Conservation (phyloP, 1,140 invertebrate species). For the Saccostrea cuccullata region DNA sequence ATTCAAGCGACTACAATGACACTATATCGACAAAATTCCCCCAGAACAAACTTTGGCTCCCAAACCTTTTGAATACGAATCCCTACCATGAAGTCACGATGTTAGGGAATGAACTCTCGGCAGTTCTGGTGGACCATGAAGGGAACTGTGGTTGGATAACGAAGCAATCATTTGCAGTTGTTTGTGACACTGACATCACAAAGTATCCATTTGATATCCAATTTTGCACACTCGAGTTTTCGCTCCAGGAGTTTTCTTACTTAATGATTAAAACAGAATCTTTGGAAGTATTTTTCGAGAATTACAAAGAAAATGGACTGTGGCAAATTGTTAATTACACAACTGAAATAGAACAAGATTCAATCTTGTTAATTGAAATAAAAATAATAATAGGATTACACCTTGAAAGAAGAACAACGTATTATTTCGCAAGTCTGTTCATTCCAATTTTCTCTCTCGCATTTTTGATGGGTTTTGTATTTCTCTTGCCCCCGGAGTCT, state of each 20-base stretch:
- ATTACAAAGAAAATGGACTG: neutral
- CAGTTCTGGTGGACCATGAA: neutral
- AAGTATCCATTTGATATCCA: neutral
- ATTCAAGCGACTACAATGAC: neutral
- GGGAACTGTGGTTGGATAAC: neutral
- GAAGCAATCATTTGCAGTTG: neutral
- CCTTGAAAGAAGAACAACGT: neutral
- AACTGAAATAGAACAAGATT: neutral
- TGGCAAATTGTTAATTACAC: neutral
- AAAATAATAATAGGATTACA: neutral
- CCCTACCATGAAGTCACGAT: neutral
- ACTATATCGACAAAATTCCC: neutral
- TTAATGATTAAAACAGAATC: neutral
- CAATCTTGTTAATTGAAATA: neutral
- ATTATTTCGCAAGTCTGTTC: neutral
- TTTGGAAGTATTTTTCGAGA: neutral
- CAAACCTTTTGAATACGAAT: neutral
- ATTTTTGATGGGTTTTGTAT: too few species aligned
- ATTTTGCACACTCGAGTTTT: neutral
- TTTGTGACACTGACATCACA: neutral
- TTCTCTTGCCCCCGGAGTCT: too few species aligned
- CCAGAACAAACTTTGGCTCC: neutral
- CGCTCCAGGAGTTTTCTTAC: neutral
- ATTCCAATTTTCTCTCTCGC: neutral
- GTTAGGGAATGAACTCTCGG: neutral